phyloP scores from a whole-genome alignment of 92 coral and sea anemone species.

The Siderastrea siderea region DNA sequence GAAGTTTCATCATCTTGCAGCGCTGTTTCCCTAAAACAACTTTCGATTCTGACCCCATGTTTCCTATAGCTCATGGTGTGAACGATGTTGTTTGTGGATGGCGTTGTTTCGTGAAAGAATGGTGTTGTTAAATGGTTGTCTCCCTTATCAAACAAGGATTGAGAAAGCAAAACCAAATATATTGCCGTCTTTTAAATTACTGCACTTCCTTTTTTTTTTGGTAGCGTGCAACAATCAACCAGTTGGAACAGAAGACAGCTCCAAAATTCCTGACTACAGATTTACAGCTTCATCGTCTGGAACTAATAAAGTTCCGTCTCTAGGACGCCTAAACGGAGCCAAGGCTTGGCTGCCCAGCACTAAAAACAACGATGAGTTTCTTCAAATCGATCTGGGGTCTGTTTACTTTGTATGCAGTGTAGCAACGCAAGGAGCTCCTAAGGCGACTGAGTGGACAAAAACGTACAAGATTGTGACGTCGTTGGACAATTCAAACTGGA shows the following conservation, averaged over 20 bases:
- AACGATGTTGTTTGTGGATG: no score
- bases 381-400: constrained; percentile 53
- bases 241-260: constrained; percentile 3
- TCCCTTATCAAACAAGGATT: no score
- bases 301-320: background rate
- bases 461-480: no score
- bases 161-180: no score
- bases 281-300: constrained; percentile 13
- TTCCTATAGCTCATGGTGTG: no score
- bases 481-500: constrained; percentile 1
- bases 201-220: no score
- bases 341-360: constrained; percentile 20
- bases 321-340: constrained; percentile 7
- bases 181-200: no score
- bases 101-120: no score
- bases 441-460: constrained; percentile 33
- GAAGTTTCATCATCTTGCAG: no score
- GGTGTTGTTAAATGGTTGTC: no score
- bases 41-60: no score
- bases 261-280: constrained; percentile 13
- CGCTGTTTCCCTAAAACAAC: no score
- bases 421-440: constrained; percentile 49
- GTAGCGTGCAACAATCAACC: constrained; percentile 10
- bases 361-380: constrained; percentile 9
- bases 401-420: constrained; percentile 38